A percentile compares a stretch with the other conserved stretches of the same genome.
Evolutionary conservation across 2,797 vertebrate genomes (phyloP).

Genomic region (Pteropus rufus): DNA sequence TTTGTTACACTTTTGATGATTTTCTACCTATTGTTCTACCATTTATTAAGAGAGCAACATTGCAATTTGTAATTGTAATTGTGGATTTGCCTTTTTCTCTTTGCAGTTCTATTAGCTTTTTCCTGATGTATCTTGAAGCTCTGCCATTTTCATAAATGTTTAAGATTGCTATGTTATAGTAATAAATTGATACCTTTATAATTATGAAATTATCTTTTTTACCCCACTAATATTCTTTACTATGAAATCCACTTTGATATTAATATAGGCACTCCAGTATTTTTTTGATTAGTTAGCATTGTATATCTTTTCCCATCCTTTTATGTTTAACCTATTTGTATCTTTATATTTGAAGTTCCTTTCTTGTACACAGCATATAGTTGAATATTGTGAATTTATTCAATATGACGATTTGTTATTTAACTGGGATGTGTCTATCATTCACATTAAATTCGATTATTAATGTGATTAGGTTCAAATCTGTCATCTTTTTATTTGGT

Average conservation of each 20-base stretch:
- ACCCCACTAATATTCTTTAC: not conserved
- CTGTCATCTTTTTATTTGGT: not conserved
- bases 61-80: not conserved
- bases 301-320: not conserved
- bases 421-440: not conserved
- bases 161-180: not conserved
- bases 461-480: not conserved
- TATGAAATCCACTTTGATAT: not conserved
- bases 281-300: not conserved
- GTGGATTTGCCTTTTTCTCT: not conserved
- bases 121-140: not conserved
- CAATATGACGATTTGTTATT: not conserved
- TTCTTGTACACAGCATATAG: not conserved
- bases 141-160: not conserved
- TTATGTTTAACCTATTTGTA: not conserved
- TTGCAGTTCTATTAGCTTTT: not conserved
- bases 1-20: not conserved
- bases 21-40: not conserved
- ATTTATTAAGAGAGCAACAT: not conserved
- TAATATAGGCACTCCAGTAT: not conserved
- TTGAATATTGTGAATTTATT: not conserved
- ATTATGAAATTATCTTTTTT: not conserved
- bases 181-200: not conserved
- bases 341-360: not conserved
- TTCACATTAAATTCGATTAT: not conserved